Evolutionary conservation across 2,797 vertebrate genomes (phyloP).

Genomic region (Megaceryle alcyon): DNA sequence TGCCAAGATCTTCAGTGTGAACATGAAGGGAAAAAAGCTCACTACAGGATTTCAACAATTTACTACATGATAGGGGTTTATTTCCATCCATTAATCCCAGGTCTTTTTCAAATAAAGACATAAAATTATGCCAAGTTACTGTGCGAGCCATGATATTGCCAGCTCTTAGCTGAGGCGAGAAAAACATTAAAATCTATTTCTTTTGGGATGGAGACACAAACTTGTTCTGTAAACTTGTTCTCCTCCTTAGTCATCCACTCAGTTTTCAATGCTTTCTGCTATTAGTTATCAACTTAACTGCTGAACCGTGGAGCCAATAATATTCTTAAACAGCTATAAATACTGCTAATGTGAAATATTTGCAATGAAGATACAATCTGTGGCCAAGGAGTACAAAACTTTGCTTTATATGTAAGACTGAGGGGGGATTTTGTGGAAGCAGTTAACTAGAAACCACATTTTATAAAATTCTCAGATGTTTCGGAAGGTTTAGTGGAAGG

Average conservation of each 20-base stretch:
- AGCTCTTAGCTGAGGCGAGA: background rate
- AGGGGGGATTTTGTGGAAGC: background rate
- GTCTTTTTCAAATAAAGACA: background rate
- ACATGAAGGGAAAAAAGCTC: background rate
- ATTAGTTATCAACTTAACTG: background rate
- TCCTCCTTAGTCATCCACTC: background rate
- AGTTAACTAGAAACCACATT: background rate
- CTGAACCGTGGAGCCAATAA: background rate
- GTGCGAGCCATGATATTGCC: background rate
- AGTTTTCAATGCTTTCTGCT: background rate
- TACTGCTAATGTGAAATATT: background rate
- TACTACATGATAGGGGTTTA: background rate
- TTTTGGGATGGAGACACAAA: background rate
- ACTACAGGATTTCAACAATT: background rate
- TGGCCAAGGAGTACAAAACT: background rate
- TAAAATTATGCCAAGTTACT: background rate
- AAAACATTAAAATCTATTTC: background rate
- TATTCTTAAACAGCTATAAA: background rate
- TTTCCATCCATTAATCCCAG: conserved; percentile 5
- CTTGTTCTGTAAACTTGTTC: background rate
- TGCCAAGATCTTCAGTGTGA: background rate
- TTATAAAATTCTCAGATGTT: background rate
- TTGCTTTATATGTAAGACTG: background rate
- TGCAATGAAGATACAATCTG: background rate
- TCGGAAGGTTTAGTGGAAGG: background rate